Evolutionary conservation across 2,113 vertebrate species (phyloP), one percentile per base, ranked within the genome.

Genomic region (Hystrix cristata): DNA sequence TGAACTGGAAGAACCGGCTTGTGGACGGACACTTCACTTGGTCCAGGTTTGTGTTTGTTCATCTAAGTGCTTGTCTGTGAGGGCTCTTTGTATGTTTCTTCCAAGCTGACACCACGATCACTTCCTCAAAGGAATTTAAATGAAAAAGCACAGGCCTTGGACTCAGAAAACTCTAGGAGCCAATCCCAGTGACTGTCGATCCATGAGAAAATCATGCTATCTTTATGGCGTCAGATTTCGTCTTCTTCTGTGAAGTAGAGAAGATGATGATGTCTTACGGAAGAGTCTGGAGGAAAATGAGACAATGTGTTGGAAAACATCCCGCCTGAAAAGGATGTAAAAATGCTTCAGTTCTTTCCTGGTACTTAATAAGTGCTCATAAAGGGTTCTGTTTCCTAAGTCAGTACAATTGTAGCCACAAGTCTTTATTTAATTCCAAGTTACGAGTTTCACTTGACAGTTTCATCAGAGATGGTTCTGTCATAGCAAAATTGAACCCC

Each of bases 351-450:
- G 34, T 23, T 88, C 72, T n/a, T 95, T 67, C 29, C 84, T 67
- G 18, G 23, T 34, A 65, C 34, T 76, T 91, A 88, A 16, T 60
- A 51, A 21, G 21, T 90, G 23, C 53, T 81, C 74, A 76, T 38
- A 72, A 89, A 69, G 29, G 19, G 34, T 27, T 89, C 90, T 59
- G 15, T 87, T 95, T 96, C 67, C 7, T 88, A 91, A 95, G 19
- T 80, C 87, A 91, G 62, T 72, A 53, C 19, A 87, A 95, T 19
- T 51, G n/a, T 1, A 95, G 53, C 64, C 69, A 92, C 76, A 69
- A 88, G 64, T 95, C 31, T 96, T 86, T 81, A 95, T 88, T 91
- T 94, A 67, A 94, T 96, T 95, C 90, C 65, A 60, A 92, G 80
- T 62, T 93, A 55, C 64, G 43, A 38, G 53, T 80, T 94, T 83